phyloP scores from a whole-genome alignment of 1,140 invertebrate species.

The Bombus ignitus region DNA sequence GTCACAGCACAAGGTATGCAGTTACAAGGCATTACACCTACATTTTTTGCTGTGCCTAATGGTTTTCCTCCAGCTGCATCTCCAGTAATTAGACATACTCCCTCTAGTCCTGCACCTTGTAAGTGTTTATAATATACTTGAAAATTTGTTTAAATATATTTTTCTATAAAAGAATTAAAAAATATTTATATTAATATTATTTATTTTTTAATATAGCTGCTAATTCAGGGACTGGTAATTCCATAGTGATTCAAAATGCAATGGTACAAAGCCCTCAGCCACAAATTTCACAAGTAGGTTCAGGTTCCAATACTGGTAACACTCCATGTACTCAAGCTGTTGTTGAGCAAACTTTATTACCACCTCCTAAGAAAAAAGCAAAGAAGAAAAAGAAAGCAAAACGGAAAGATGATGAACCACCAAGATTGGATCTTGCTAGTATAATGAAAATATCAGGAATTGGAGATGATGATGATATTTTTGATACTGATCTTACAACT shows the following conservation, averaged over 20 bases:
- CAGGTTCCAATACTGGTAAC: constrained; percentile 68
- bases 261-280: constrained; percentile 81
- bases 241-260: constrained; percentile 81
- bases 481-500: constrained; percentile 75
- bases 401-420: constrained; percentile 83
- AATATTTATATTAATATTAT: neutral
- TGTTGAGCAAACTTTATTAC: constrained; percentile 78
- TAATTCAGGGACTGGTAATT: constrained; percentile 75
- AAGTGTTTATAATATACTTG: constrained; percentile 56
- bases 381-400: constrained; percentile 83
- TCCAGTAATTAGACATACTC: constrained; percentile 81
- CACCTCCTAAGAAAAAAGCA: constrained; percentile 81
- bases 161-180: neutral
- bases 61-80: constrained; percentile 79
- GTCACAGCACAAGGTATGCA: constrained; percentile 82
- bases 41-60: constrained; percentile 82
- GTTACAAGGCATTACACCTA: constrained; percentile 79
- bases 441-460: constrained; percentile 85
- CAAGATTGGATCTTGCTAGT: constrained; percentile 83
- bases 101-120: constrained; percentile 81
- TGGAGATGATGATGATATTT: constrained; percentile 83
- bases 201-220: constrained; percentile 62
- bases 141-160: neutral
- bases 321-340: constrained; percentile 72
- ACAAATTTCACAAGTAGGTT: constrained; percentile 76